These are phyloP conservation scores for Mico argentatus DNA, from an alignment of 2,797 vertebrate species.

Conservation along the genomic window DNA sequence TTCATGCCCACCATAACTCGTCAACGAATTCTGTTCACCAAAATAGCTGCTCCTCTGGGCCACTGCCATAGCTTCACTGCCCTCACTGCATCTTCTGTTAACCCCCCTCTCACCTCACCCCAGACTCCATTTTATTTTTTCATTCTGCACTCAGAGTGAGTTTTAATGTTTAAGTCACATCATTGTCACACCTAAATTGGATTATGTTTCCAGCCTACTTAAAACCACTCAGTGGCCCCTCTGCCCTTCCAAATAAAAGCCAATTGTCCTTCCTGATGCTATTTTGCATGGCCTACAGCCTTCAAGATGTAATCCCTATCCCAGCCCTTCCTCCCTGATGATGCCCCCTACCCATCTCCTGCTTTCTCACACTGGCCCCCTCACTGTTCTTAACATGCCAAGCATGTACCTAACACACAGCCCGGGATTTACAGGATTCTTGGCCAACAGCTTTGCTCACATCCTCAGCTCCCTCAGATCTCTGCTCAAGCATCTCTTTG, in stretches of 20 bases:
- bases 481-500: not conserved
- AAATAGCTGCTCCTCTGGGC: not conserved
- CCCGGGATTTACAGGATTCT: not conserved
- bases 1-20: not conserved
- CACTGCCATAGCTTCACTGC: not conserved
- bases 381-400: no score
- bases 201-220: not conserved
- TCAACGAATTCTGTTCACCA: no score
- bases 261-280: no score
- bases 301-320: no score
- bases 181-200: not conserved
- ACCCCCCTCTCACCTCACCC: no score
- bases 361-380: no score
- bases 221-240: not conserved
- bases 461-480: not conserved
- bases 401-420: no score
- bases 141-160: not conserved
- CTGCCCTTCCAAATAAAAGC: not conserved
- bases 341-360: no score
- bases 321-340: no score
- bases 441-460: not conserved
- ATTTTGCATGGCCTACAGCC: no score
- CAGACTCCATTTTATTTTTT: not conserved
- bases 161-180: not conserved
- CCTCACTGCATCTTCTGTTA: not conserved